Percentiles rank a stretch among this genome's conserved stretches.
These are phyloP conservation scores for Habroteleia sp. DNA, from an alignment of 2,888 invertebrate species.

Conservation along the genomic window DNA sequence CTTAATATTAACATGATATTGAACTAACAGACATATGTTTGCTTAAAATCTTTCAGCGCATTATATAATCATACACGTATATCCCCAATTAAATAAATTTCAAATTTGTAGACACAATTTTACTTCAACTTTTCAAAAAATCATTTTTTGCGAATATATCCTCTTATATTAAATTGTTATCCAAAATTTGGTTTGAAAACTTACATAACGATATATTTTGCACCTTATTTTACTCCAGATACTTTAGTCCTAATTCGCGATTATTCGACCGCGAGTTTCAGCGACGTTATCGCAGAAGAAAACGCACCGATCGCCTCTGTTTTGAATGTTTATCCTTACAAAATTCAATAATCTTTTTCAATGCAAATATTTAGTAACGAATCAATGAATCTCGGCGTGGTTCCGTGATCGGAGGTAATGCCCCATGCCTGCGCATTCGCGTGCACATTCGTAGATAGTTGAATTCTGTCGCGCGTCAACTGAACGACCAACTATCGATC, in stretches of 20 bases:
- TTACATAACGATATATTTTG: no score
- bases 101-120: no score
- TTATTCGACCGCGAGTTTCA: constrained; percentile 5
- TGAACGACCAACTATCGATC: constrained; percentile 76
- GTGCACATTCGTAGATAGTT: constrained; percentile 68
- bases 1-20: no score
- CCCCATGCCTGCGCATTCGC: constrained; percentile 64
- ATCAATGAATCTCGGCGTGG: constrained; percentile 62
- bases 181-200: no score
- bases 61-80: no score
- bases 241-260: constrained; percentile 11
- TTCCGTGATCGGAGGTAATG: constrained; percentile 63
- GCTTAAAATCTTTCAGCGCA: no score
- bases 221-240: neutral
- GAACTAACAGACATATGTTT: no score
- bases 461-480: constrained; percentile 70
- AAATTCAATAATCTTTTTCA: constrained; percentile 54
- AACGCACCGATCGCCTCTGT: constrained; percentile 2
- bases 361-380: constrained; percentile 62
- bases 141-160: no score
- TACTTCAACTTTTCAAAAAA: no score
- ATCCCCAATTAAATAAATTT: no score
- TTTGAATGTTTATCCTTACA: constrained; percentile 24
- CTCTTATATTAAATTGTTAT: no score
- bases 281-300: constrained; percentile 15